Evolutionary conservation across 2,797 vertebrate species (phyloP).

Genomic region (Emys orbicularis): DNA sequence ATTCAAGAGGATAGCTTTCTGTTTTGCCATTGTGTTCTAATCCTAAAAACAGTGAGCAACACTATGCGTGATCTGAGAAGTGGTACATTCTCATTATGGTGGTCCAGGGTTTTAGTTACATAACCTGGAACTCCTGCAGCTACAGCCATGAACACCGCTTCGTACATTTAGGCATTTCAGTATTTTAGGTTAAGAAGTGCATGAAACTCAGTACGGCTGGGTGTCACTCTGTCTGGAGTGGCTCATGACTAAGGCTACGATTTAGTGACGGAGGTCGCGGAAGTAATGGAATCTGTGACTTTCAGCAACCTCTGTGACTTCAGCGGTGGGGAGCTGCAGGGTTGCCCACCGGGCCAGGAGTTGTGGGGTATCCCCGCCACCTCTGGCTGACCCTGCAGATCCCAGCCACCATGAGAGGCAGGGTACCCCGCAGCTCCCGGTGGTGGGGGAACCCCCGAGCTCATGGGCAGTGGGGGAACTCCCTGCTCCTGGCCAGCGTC

Average conservation of each 20-base stretch:
- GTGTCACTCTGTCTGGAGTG: neutral
- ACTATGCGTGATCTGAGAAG: neutral
- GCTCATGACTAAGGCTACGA: neutral
- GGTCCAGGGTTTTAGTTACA: neutral
- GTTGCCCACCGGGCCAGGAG: no score
- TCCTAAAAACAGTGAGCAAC: neutral
- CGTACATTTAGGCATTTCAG: neutral
- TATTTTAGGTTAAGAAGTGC: slow-evolving; percentile 12
- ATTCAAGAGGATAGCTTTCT: neutral
- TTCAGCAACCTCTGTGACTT: no score
- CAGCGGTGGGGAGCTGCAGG: no score
- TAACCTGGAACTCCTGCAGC: neutral
- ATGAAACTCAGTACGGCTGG: slow-evolving; percentile 3
- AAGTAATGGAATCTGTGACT: no score
- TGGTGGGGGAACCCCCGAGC: no score
- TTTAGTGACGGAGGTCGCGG: no score
- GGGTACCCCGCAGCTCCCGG: no score
- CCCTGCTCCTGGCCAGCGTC: no score
- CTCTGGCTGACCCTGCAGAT: no score
- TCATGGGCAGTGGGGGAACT: no score
- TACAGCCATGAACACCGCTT: neutral
- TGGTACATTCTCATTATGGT: neutral
- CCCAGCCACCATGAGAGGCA: no score
- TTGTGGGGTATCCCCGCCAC: no score
- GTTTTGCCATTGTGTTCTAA: neutral